Evolutionary conservation across 2,113 vertebrate genomes (phyloP), one percentile per base, ranked within the genome.

Genomic region (Thunnus maccoyii): DNA sequence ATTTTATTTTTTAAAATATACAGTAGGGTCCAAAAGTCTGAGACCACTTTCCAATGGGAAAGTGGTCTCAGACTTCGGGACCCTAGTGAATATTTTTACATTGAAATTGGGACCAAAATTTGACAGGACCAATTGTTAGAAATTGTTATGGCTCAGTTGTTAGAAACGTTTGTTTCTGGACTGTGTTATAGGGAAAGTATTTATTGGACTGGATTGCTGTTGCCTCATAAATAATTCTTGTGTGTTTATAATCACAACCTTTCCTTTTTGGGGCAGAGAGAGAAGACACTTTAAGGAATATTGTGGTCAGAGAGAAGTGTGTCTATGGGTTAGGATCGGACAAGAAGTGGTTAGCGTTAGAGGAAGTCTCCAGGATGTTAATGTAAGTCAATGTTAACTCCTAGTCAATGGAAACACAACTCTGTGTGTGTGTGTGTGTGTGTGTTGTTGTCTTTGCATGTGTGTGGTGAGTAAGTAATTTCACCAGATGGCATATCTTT

Each of bases 171-270:
- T n/a, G n/a, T 80, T 76, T 32, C 16, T 73, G 47, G 66, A 73
- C 6, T 50, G 60, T 11, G 57, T 52, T n/a, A 69, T 5, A 54
- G 58, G 3, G 50, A 47, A 86, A 56, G 56, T 47, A 82, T 88
- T 86, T 77, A 52, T 56, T 78, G 36, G 79, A 66, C 36, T n/a
- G 46, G 32, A 68, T 64, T 4, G 10, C 55, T 76, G 64, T 78
- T 83, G 86, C 52, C 11, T 86, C 73, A 12, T 86, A 78, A 88
- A 78, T 87, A 82, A 66, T 65, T 64, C 41, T 32, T 63, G 56
- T 72, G 56, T 92, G 86, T 88, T 91, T 90, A 83, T 85, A 87
- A 86, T 90, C 73, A 80, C 20, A 57, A 48, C 2, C 6, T 72
- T 88, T 89, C 85, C 85, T 86, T 89, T 89, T 88, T 87, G 74